phyloP scores from a whole-genome alignment of 37 sponge, comb jelly and placozoan species.

The Lycopodina hypogea region DNA sequence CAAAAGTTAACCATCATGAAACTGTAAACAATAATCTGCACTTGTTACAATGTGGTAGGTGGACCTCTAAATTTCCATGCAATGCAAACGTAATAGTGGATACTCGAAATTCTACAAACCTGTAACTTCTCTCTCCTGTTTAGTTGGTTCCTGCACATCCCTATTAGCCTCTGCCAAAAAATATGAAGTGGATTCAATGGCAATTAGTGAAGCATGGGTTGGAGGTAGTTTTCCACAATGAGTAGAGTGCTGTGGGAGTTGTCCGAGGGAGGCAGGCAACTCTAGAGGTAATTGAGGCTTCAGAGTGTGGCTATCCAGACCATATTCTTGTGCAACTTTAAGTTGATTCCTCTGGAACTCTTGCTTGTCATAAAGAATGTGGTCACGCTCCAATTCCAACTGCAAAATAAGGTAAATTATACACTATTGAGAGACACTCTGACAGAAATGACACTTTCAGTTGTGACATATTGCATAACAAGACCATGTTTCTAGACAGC shows the following conservation, averaged over 20 bases:
- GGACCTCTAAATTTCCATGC: no score
- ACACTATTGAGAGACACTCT: neutral
- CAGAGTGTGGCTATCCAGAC: constrained; percentile 69
- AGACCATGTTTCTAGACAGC: no score
- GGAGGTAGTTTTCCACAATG: neutral
- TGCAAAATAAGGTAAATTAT: constrained; percentile 1
- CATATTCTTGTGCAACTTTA: constrained; percentile 66
- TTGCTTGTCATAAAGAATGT: constrained; percentile 80
- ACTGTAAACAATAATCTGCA: no score
- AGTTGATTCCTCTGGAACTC: constrained; percentile 86
- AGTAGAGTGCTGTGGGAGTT: constrained; percentile 23
- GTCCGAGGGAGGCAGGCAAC: constrained; percentile 40
- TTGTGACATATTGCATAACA: neutral
- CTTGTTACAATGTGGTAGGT: no score
- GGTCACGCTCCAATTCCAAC: constrained; percentile 91
- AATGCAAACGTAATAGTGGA: no score
- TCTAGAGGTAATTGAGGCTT: constrained; percentile 72
- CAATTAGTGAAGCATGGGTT: neutral
- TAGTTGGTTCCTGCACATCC: no score
- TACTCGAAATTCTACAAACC: no score
- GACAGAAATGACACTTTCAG: neutral
- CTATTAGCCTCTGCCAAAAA: no score
- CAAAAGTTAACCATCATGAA: no score
- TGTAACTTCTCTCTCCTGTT: no score
- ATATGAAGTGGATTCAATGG: no score